A percentile compares a stretch with the other conserved stretches of the same genome.
These are phyloP conservation scores for Agrotis exclamationis DNA, from an alignment of 2,888 invertebrate species.

Conservation along the genomic window DNA sequence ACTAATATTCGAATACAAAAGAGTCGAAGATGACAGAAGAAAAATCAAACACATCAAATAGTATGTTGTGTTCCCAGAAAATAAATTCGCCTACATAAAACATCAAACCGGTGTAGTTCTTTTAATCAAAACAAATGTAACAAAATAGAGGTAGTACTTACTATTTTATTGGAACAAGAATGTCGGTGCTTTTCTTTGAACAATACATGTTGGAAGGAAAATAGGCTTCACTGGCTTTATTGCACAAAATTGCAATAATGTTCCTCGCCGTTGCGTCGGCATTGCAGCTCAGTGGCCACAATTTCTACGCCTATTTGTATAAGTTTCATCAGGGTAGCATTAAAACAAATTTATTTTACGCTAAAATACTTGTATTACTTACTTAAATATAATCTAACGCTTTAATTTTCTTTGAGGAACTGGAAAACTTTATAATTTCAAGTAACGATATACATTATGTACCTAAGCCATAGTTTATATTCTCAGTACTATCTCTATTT, in stretches of 20 bases:
- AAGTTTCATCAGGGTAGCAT: not conserved
- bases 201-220: slow-evolving; percentile 24
- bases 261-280: slow-evolving; percentile 18
- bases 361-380: not conserved
- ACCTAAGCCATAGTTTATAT: not conserved
- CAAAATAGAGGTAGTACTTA: slow-evolving; percentile 4
- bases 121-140: slow-evolving; percentile 28
- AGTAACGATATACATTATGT: too few relatives aligned
- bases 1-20: slow-evolving; percentile 39
- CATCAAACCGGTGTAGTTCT: slow-evolving; percentile 17
- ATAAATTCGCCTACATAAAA: not conserved
- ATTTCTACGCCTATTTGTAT: slow-evolving; percentile 2
- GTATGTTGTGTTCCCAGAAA: slow-evolving; percentile 6
- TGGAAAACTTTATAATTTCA: not conserved
- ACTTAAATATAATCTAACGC: too few relatives aligned
- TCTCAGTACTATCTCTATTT: not conserved
- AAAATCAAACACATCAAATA: slow-evolving; percentile 25
- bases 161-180: slow-evolving; percentile 20
- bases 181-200: slow-evolving; percentile 8
- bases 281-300: slow-evolving; percentile 8
- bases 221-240: slow-evolving; percentile 34
- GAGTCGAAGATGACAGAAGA: not conserved
- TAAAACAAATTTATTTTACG: not conserved
- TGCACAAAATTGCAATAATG: slow-evolving; percentile 48
- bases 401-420: too few relatives aligned